A percentile compares a stretch with the other conserved stretches of the same genome.
phyloP scores from a whole-genome alignment of 2,797 vertebrate species.

The Lithobates pipiens region DNA sequence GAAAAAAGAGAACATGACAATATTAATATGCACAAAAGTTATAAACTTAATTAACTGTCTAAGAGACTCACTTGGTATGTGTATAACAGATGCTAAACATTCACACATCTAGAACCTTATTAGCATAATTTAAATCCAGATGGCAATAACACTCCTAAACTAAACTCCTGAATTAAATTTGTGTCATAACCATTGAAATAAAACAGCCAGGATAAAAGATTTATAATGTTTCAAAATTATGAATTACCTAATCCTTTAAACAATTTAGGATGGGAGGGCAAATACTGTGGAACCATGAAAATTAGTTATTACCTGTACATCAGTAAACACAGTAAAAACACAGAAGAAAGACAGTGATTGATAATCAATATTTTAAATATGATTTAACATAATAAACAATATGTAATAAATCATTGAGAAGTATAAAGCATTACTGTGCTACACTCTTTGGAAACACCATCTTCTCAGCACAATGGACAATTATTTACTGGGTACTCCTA shows the following conservation, averaged over 20 bases:
- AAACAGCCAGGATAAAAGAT: constrained; percentile 16
- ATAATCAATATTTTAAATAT: no score
- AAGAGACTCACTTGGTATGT: constrained; percentile 36
- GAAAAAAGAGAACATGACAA: constrained; percentile 26
- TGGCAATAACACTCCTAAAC: constrained; percentile 45
- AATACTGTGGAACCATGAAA: background rate
- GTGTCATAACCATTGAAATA: constrained; percentile 22
- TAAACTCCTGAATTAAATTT: constrained; percentile 36
- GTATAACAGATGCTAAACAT: constrained; percentile 47
- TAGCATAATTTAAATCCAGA: constrained; percentile 45
- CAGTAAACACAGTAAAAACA: background rate
- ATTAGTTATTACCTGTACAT: background rate
- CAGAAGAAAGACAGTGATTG: background rate
- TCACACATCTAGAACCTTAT: constrained; percentile 46
- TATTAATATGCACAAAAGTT: constrained; percentile 49
- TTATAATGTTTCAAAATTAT: constrained; percentile 1
- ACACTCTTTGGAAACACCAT: no score
- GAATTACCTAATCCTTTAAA: background rate
- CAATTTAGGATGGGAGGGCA: background rate
- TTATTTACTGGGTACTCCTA: no score
- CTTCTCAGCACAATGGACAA: no score
- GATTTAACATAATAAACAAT: background rate
- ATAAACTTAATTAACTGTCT: constrained; percentile 47
- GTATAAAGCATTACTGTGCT: no score
- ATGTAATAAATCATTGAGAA: background rate